phyloP scores from a whole-genome alignment of 2,797 vertebrate genomes.

The Brachyalestes nurse region DNA sequence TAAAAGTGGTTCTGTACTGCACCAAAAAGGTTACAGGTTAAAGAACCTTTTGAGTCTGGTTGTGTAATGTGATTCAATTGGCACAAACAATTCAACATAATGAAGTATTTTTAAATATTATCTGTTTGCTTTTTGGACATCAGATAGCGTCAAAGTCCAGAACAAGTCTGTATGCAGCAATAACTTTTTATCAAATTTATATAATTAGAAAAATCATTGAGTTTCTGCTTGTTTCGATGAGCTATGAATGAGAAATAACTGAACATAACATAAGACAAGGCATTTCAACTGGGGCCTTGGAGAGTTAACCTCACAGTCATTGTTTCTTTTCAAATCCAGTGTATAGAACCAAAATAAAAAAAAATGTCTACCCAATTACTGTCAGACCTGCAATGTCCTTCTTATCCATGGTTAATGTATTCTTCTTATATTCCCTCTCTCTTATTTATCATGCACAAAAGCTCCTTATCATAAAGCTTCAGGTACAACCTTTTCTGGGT shows the following conservation, averaged over 20 bases:
- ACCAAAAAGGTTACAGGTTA: too few relatives aligned
- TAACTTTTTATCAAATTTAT: too few relatives aligned
- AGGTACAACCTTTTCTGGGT: not conserved
- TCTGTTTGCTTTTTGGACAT: too few relatives aligned
- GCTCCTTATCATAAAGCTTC: slow-evolving; percentile 9
- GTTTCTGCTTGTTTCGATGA: not conserved
- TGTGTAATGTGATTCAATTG: too few relatives aligned
- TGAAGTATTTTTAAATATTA: too few relatives aligned
- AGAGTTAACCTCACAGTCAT: not conserved
- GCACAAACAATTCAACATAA: too few relatives aligned
- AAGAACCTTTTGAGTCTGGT: too few relatives aligned
- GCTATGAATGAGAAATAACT: not conserved
- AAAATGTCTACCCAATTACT: not conserved
- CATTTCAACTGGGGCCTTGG: not conserved
- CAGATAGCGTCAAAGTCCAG: too few relatives aligned
- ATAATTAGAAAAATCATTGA: not conserved
- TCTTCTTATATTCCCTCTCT: not conserved
- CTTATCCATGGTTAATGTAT: not conserved
- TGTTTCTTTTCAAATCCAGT: not conserved
- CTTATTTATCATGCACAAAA: slow-evolving; percentile 5
- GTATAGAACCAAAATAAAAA: slow-evolving; percentile 13
- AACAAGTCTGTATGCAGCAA: too few relatives aligned
- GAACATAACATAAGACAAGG: not conserved
- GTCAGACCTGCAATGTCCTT: not conserved
- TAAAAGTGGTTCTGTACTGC: too few relatives aligned